Evolutionary conservation across 2,888 invertebrate genomes (phyloP), one percentile per base, ranked within the genome.

Genomic region (Drosophila basisetae): DNA sequence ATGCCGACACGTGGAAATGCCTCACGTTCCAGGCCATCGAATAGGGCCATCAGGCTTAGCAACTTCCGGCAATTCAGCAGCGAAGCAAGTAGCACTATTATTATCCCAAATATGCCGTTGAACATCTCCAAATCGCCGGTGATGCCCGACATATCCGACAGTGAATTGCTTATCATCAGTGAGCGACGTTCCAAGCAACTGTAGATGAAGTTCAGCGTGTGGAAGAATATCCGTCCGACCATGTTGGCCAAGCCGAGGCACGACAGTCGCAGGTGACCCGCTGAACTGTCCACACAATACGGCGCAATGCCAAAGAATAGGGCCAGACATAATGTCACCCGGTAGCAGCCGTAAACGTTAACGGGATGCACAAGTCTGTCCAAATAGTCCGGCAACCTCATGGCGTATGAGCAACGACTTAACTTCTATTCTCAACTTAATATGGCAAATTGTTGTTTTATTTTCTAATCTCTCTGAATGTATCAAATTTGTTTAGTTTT

Each of bases 341-440:
- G 85, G 49, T 82, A 85, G 39, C 91, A 90, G 35, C 77, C 85
- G 66, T 91, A 92, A 54, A 92, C 82, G 75, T 92, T 85, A 25
- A 56, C 67, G 1, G 92, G 91, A 35, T 75, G 74, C 60, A 63
- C 59, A 0, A 82, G 61, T 52, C 70, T 71, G 28, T 73, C 65
- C 58, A 77, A 62, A 73, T 75, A 76, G 55, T n/a, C 41, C 61
- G 76, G 52, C 22, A 82, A 68, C 78, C 81, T 71, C 78, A 82
- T 82, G 66, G 70, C 76, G 61, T 74, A 59, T 89, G 78, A 74
- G 50, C 53, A 73, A 64, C 33, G 11, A 10, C 5, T 13, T 13
- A 16, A 31, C 41, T 13, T 52, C 13, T 18, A n/a, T 13, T 55
- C 41, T 31, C 10, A 41, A 4, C 18, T 6, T 3, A 25, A 28